Evolutionary conservation across 2,888 invertebrate species (phyloP), one percentile per base, ranked within the genome.

Genomic region (Carabus problematicus): DNA sequence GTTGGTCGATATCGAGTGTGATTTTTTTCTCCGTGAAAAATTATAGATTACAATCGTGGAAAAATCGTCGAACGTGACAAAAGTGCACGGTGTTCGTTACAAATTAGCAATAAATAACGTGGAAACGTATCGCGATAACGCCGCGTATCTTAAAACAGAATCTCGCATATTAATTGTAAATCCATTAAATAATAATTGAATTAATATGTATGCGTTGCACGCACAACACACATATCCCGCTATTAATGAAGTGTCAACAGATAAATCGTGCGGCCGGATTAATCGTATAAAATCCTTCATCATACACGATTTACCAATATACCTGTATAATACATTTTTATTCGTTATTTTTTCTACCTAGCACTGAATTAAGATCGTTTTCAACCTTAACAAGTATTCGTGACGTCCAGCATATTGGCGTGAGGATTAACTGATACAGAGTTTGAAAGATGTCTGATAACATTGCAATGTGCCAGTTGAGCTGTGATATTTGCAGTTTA

Each of bases 161-260:
- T 67, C 67, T 67, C 42, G 67, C 52, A 67, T 67, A 67, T 67
- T 67, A 67, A 67, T 67, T 67, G 52, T 67, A 58, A 55, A 29
- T 56, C 56, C 39, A 67, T 67, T 67, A 67, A 67, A 67, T 67
- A 67, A 60, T 67, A 67, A 67, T 67, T 67, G 67, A 60, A 67
- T 67, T 59, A 67, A 67, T 67, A 67, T 60, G 59, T 67, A 67
- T 67, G 60, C 67, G 41, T 19, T 41, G 40, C 67, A 67, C 67
- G 67, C 59, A 19, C 56, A 56, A 29, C 52, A 14, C 16, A 19
- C 52, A 19, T 52, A 52, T 52, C 52, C n/a, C 9, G 9, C 52
- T 52, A 8, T 19, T 52, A 52, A 52, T 52, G 18, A 52, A 52
- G 52, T 52, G 52, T 52, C 52, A 52, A 52, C 52, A 52, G 52